A percentile compares a stretch with the other conserved stretches of the same genome.
phyloP scores from a whole-genome alignment of 2,113 vertebrate species.

The Vulpes ferrilata region DNA sequence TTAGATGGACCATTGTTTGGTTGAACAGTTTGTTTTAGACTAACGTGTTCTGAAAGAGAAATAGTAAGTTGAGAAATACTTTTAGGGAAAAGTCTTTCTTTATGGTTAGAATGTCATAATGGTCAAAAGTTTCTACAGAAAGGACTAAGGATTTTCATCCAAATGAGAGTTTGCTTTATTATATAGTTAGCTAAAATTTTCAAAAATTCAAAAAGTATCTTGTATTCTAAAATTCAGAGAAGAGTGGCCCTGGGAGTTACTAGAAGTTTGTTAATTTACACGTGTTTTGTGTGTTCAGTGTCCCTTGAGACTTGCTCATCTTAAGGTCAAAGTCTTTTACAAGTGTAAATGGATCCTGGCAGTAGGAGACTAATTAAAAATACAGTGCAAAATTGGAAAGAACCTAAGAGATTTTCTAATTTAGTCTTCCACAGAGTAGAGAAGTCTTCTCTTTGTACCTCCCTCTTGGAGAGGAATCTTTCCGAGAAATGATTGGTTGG shows the following conservation, averaged over 20 bases:
- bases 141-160: background rate
- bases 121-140: background rate
- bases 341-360: background rate
- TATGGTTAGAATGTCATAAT: background rate
- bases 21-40: background rate
- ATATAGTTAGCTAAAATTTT: constrained; percentile 13
- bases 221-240: constrained; percentile 44
- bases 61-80: background rate
- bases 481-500: background rate
- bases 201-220: constrained; percentile 18
- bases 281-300: background rate
- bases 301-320: background rate
- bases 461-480: background rate
- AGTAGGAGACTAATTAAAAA: background rate
- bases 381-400: background rate
- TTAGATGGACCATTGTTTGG: background rate
- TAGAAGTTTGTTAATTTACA: constrained; percentile 37
- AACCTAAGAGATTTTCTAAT: background rate
- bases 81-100: constrained; percentile 15
- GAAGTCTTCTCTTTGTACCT: background rate
- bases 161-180: constrained; percentile 19
- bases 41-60: constrained; percentile 6
- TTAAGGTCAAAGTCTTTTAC: background rate
- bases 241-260: background rate
- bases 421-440: background rate